phyloP scores from a whole-genome alignment of 2,797 vertebrate species.

The Falco novaeseelandiae region DNA sequence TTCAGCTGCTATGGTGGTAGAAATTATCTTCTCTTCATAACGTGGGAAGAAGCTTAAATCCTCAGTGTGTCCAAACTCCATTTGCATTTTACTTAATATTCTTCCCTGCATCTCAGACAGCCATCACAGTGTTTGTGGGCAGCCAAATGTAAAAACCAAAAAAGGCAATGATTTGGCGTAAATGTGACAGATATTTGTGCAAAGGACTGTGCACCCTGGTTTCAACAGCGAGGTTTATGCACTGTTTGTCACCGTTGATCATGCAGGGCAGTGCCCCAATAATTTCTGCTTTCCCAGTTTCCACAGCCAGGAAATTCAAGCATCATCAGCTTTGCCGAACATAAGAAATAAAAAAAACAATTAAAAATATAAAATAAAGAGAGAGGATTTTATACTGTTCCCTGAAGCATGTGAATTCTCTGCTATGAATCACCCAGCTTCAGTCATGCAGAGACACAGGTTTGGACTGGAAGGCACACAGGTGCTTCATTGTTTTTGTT shows the following conservation, averaged over 20 bases:
- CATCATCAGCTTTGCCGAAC: not conserved
- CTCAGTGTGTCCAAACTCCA: not conserved
- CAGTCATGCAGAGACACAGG: not conserved
- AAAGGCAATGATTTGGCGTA: not conserved
- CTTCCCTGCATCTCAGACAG: not conserved
- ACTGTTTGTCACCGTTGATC: not conserved
- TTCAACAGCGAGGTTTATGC: not conserved
- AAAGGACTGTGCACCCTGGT: not conserved
- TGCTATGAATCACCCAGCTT: not conserved
- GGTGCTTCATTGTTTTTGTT: not conserved
- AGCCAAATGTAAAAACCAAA: not conserved
- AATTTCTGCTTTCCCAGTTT: not conserved
- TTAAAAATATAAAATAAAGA: not conserved
- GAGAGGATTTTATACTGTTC: not conserved
- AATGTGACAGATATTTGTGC: not conserved
- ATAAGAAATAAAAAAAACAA: not conserved
- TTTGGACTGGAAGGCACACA: not conserved
- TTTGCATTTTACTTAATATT: not conserved
- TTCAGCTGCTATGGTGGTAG: not conserved
- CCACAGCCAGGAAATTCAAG: not conserved
- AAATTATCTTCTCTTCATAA: not conserved
- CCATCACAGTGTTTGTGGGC: not conserved
- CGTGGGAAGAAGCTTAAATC: not conserved
- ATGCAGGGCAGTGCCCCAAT: not conserved
- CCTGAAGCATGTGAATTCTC: not conserved